Percentiles rank a stretch among this genome's conserved stretches.
phyloP scores from a whole-genome alignment of 1,140 invertebrate genomes.

The Calosoma granatense region DNA sequence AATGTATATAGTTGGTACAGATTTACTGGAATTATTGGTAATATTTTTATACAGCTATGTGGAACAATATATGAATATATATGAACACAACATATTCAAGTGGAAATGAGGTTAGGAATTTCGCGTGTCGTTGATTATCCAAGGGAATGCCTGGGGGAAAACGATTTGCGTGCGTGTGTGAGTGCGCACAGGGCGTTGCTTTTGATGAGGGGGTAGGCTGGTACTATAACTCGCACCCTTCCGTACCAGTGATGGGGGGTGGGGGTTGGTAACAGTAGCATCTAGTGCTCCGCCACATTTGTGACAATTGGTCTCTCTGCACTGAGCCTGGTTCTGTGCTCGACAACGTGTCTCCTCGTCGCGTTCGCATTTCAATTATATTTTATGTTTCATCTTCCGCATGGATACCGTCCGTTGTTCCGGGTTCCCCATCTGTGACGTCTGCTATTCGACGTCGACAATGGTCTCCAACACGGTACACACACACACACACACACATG shows the following conservation, averaged over 20 bases:
- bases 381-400: conserved; percentile 24
- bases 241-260: too few relatives aligned
- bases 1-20: too few relatives aligned
- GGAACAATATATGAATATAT: too few relatives aligned
- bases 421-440: conserved; percentile 20
- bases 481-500: not conserved
- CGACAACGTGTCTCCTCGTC: conserved; percentile 18
- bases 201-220: too few relatives aligned
- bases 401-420: conserved; percentile 20
- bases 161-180: not conserved
- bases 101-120: conserved; percentile 2
- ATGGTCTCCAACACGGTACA: not conserved
- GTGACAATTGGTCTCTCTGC: not conserved
- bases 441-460: conserved; percentile 17
- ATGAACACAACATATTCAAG: too few relatives aligned
- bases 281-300: too few relatives aligned
- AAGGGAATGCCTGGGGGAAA: not conserved
- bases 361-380: conserved; percentile 23
- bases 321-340: conserved; percentile 1
- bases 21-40: too few relatives aligned
- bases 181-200: not conserved
- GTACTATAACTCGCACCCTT: too few relatives aligned
- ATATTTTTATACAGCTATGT: too few relatives aligned
- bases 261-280: too few relatives aligned
- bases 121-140: not conserved